Percentiles rank a stretch among this genome's conserved stretches.
Evolutionary conservation across 1,140 invertebrate genomes (phyloP).

Genomic region (Teleogryllus occipitalis): DNA sequence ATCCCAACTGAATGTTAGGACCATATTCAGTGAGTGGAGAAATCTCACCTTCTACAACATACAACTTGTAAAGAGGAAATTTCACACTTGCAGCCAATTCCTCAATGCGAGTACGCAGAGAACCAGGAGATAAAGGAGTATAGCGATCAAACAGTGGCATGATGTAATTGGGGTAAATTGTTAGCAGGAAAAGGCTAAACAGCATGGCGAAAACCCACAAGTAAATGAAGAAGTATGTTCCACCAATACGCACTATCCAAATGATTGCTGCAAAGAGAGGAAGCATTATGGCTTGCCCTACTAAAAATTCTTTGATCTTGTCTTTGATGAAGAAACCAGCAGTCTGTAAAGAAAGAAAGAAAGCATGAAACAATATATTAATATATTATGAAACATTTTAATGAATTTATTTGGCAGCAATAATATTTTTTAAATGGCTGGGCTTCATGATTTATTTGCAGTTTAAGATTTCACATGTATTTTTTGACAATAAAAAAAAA

Average conservation of each 20-base stretch:
- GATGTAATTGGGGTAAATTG: constrained; percentile 94
- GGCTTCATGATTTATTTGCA: too few species aligned
- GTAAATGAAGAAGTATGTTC: constrained; percentile 91
- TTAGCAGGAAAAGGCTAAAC: constrained; percentile 68
- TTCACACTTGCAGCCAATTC: constrained; percentile 74
- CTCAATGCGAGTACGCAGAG: constrained; percentile 80
- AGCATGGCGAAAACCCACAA: constrained; percentile 84
- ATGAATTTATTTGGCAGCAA: too few species aligned
- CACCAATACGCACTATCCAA: constrained; percentile 81
- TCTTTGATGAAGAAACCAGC: constrained; percentile 90
- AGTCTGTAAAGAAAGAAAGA: constrained; percentile 56
- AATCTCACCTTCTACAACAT: constrained; percentile 80
- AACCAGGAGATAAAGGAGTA: constrained; percentile 87
- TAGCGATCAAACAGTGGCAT: constrained; percentile 99
- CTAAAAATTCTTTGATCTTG: constrained; percentile 75
- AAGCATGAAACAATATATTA: not conserved
- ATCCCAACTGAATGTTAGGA: not conserved
- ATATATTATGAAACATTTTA: not conserved
- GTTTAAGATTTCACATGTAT: too few species aligned
- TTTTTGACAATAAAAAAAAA: too few species aligned
- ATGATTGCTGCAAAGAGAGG: constrained; percentile 76
- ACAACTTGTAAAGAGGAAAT: constrained; percentile 92
- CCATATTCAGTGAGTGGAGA: not conserved
- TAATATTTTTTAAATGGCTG: too few species aligned
- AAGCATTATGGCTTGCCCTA: constrained; percentile 65